phyloP scores from a whole-genome alignment of 2,113 vertebrate species.

The Syngnathus floridae region DNA sequence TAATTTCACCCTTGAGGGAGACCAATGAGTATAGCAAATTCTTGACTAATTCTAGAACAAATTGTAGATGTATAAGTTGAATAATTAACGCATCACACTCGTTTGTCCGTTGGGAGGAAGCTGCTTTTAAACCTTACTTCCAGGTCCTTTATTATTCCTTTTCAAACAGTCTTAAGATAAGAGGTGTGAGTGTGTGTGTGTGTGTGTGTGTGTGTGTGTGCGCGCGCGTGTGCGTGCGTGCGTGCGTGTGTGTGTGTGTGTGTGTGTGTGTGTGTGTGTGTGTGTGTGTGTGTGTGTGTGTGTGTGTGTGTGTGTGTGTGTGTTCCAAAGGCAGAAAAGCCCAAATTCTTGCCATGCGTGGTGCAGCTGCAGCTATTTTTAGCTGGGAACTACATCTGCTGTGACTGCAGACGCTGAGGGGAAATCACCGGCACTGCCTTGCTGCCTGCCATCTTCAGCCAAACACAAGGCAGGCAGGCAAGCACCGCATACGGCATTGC shows the following conservation, averaged over 20 bases:
- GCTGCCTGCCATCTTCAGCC: not conserved
- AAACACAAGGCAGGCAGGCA: not conserved
- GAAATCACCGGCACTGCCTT: slow-evolving; percentile 37
- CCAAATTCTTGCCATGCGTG: slow-evolving; percentile 57
- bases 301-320: no score
- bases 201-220: no score
- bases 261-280: not conserved
- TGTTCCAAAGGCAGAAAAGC: slow-evolving; percentile 32
- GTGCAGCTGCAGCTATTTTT: slow-evolving; percentile 62
- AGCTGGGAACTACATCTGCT: slow-evolving; percentile 59
- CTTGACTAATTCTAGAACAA: not conserved
- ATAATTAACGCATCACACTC: not conserved
- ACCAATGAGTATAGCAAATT: no score
- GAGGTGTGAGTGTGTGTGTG: slow-evolving; percentile 10
- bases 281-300: no score
- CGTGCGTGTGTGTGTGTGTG: not conserved
- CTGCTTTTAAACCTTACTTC: not conserved
- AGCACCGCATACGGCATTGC: not conserved
- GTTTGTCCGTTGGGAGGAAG: not conserved
- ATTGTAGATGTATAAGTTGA: no score
- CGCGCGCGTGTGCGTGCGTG: no score
- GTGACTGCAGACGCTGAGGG: slow-evolving; percentile 55
- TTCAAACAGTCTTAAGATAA: not conserved
- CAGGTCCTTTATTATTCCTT: no score
- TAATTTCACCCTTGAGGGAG: no score